Percentiles rank a stretch among this genome's conserved stretches.
Evolutionary conservation across 2,797 vertebrate genomes (phyloP).

Genomic region (Falco concolor): DNA sequence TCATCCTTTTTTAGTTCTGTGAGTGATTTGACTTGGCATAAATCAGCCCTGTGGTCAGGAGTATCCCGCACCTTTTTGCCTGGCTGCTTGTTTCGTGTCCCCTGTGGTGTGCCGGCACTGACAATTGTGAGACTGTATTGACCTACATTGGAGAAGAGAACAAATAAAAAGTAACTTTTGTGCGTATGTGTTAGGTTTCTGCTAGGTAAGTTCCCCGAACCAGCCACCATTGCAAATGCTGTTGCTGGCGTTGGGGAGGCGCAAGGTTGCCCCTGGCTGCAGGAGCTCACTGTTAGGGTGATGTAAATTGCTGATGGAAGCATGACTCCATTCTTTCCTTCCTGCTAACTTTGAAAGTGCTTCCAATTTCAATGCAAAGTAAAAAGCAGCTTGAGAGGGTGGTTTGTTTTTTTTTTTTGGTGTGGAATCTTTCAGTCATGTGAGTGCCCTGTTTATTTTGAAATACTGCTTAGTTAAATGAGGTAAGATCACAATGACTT

Average conservation of each 20-base stretch:
- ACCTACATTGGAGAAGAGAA: neutral
- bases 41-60: neutral
- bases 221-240: neutral
- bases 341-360: neutral
- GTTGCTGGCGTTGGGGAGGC: neutral
- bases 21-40: neutral
- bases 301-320: neutral
- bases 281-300: neutral
- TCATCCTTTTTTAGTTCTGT: neutral
- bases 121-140: neutral
- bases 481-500: neutral
- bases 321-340: accelerated
- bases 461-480: neutral
- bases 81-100: neutral
- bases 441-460: neutral
- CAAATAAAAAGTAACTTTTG: neutral
- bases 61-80: neutral
- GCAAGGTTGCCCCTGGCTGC: neutral
- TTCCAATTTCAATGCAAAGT: neutral
- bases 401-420: neutral
- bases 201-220: neutral
- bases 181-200: neutral
- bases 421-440: neutral
- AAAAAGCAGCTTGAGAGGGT: neutral
- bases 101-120: neutral